phyloP scores from a whole-genome alignment of 2,113 vertebrate genomes.

The Sapayoa aenigma region DNA sequence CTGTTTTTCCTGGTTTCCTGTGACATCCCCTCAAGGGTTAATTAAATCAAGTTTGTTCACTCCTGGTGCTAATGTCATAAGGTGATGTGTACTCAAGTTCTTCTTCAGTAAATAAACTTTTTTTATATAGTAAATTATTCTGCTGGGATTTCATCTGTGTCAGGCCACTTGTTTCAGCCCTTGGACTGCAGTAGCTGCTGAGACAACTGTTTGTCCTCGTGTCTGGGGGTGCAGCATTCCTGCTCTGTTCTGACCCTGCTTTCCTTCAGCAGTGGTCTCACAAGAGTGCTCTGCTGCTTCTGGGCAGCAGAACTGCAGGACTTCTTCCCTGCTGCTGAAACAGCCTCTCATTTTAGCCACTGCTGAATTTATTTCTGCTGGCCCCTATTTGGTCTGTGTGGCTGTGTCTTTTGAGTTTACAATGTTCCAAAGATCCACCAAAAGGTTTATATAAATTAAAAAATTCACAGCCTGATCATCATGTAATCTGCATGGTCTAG shows the following conservation, averaged over 20 bases:
- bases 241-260: background rate
- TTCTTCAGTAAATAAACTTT: constrained; percentile 41
- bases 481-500: background rate
- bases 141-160: background rate
- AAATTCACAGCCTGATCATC: background rate
- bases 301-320: background rate
- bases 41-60: background rate
- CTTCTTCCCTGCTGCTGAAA: background rate
- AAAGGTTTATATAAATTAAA: background rate
- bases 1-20: background rate
- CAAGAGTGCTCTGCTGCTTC: background rate
- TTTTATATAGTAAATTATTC: background rate
- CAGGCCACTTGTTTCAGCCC: background rate
- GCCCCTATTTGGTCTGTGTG: background rate
- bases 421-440: background rate
- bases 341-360: background rate
- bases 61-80: background rate
- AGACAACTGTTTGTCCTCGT: background rate
- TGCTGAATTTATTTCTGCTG: background rate
- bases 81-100: background rate
- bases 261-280: background rate
- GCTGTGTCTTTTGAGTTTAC: background rate
- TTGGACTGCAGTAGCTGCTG: background rate
- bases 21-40: background rate
- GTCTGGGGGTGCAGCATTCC: background rate